phyloP scores from a whole-genome alignment of 2,113 vertebrate genomes.

The Cettia cetti region DNA sequence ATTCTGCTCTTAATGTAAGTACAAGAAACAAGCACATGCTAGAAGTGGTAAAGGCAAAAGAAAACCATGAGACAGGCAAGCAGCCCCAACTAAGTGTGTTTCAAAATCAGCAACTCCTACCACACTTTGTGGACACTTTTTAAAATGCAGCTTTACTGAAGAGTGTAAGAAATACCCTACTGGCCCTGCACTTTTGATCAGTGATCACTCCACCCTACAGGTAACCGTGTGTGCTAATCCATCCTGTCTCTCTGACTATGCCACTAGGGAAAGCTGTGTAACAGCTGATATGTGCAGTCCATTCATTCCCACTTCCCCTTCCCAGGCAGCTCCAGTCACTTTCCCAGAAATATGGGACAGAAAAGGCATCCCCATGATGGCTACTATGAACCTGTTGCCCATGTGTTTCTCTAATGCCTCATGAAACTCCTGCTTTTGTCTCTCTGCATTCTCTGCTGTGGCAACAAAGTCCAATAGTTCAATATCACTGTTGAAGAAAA shows the following conservation, averaged over 20 bases:
- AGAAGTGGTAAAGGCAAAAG: background rate
- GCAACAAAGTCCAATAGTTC: background rate
- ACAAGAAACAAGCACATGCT: background rate
- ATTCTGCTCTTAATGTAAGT: background rate
- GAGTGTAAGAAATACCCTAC: background rate
- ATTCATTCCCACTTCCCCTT: background rate
- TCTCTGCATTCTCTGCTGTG: background rate
- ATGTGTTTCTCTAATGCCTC: background rate
- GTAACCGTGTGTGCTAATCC: background rate
- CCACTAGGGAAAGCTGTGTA: background rate
- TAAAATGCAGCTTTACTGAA: background rate
- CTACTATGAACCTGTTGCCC: background rate
- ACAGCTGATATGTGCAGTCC: background rate
- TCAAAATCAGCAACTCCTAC: background rate
- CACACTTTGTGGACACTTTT: background rate
- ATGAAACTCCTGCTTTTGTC: background rate
- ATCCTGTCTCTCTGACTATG: background rate
- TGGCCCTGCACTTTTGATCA: background rate
- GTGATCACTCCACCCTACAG: rapidly evolving
- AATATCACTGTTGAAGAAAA: background rate
- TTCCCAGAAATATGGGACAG: background rate
- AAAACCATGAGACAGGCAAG: background rate
- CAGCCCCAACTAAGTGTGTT: background rate
- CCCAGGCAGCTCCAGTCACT: background rate
- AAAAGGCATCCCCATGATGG: background rate